Evolutionary conservation across 2,888 invertebrate genomes (phyloP).

Genomic region (Notocelia uddmanniana): DNA sequence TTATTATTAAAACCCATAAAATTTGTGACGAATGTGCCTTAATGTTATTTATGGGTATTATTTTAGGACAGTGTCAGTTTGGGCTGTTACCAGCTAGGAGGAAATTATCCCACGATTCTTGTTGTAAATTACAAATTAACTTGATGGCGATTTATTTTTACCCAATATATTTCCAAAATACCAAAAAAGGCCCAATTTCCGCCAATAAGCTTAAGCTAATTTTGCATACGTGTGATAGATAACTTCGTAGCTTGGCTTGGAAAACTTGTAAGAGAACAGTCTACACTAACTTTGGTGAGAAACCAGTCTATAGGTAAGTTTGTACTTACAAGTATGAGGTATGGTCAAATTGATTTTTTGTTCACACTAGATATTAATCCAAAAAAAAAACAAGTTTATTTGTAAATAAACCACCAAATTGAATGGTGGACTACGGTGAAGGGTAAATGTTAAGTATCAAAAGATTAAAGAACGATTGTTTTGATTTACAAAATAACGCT

Average conservation of each 20-base stretch:
- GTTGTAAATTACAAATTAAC: background rate
- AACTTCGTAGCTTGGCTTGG: background rate
- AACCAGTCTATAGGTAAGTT: background rate
- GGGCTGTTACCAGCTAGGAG: background rate
- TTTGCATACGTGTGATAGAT: background rate
- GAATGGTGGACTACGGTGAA: background rate
- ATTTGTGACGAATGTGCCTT: background rate
- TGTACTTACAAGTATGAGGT: background rate
- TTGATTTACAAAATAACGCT: conserved; percentile 1
- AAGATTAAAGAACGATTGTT: background rate
- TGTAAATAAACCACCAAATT: background rate
- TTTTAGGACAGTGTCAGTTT: conserved; percentile 40
- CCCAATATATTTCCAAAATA: too few relatives aligned
- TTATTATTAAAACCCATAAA: conserved; percentile 16
- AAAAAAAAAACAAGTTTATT: too few relatives aligned
- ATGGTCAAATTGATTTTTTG: background rate
- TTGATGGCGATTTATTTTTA: background rate
- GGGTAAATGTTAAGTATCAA: background rate
- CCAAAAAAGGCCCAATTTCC: too few relatives aligned
- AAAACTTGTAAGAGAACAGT: background rate
- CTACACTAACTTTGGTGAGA: background rate
- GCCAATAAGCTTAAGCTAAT: background rate
- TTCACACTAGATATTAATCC: background rate
- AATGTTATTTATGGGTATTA: conserved; percentile 43
- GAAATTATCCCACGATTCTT: conserved; percentile 12